Percentiles rank a stretch among this genome's conserved stretches.
phyloP scores from a whole-genome alignment of 2,797 vertebrate species.

The Coregonus suidteri region DNA sequence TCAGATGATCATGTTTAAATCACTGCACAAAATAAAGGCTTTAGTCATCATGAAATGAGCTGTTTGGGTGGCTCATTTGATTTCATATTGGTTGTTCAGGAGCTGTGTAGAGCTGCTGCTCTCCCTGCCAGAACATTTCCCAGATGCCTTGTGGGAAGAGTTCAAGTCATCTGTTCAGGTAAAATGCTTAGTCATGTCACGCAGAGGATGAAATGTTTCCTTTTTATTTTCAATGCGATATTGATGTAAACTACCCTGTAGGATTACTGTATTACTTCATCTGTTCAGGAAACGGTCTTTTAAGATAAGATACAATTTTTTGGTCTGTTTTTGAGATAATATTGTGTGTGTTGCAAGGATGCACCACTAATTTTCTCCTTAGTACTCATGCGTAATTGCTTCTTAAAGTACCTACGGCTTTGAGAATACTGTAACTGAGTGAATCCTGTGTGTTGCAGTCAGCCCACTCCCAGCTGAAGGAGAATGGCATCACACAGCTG shows the following conservation, averaged over 20 bases:
- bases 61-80: not conserved
- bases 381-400: not conserved
- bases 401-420: too few relatives aligned
- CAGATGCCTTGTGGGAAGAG: conserved; percentile 85
- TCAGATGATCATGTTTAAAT: not conserved
- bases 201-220: not conserved
- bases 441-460: conserved; percentile 59
- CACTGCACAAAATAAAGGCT: not conserved
- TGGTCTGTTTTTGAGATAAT: too few relatives aligned
- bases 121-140: conserved; percentile 83
- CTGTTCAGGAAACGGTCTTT: not conserved
- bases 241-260: not conserved
- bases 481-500: conserved; percentile 84
- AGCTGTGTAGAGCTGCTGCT: conserved; percentile 93
- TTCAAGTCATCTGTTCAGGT: conserved; percentile 90
- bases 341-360: not conserved
- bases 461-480: conserved; percentile 82
- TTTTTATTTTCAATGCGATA: not conserved
- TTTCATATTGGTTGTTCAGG: conserved; percentile 68
- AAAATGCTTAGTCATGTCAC: conserved; percentile 38
- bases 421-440: not conserved
- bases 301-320: not conserved
- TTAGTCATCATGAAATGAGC: not conserved
- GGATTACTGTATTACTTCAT: too few relatives aligned
- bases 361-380: not conserved